Conservation (phyloP, 2,113 vertebrate genomes). For the Periophthalmodon schlosseri region DNA sequence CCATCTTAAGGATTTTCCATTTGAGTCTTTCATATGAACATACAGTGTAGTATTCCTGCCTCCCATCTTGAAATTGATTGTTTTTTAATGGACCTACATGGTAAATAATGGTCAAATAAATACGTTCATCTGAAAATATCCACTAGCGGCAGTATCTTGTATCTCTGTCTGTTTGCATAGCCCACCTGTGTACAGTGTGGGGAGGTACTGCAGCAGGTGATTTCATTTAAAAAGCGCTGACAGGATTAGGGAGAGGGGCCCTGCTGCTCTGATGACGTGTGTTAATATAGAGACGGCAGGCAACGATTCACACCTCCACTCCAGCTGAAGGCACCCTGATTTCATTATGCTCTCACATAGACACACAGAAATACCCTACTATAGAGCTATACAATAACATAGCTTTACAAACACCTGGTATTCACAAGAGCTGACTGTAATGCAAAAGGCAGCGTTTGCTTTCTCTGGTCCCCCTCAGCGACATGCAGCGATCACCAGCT, state of each 20-base stretch:
- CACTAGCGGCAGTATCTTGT: background rate
- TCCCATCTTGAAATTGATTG: too few relatives aligned
- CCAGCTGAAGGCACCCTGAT: conserved; percentile 24
- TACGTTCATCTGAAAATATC: too few relatives aligned
- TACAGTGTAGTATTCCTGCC: too few relatives aligned
- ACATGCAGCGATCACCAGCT: conserved; percentile 49
- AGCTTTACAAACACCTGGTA: conserved; percentile 24
- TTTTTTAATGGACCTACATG: too few relatives aligned
- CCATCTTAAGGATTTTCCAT: too few relatives aligned
- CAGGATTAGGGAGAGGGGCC: conserved; percentile 36
- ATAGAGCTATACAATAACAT: conserved; percentile 24
- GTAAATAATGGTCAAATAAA: too few relatives aligned
- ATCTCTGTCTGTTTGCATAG: background rate
- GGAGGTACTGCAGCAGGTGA: conserved; percentile 28
- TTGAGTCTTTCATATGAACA: too few relatives aligned
- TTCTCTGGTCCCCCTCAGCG: conserved; percentile 45
- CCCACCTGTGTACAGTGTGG: background rate
- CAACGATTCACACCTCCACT: conserved; percentile 45
- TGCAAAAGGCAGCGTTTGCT: conserved; percentile 38
- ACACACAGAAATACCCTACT: conserved; percentile 7
- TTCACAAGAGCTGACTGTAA: conserved; percentile 30
- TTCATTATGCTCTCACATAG: conserved; percentile 23
- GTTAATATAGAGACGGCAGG: conserved; percentile 50
- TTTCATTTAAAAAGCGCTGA: conserved; percentile 53
- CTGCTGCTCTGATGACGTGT: conserved; percentile 34